Evolutionary conservation across 2,888 invertebrate genomes (phyloP).

Genomic region (Diplazon laetatorius): DNA sequence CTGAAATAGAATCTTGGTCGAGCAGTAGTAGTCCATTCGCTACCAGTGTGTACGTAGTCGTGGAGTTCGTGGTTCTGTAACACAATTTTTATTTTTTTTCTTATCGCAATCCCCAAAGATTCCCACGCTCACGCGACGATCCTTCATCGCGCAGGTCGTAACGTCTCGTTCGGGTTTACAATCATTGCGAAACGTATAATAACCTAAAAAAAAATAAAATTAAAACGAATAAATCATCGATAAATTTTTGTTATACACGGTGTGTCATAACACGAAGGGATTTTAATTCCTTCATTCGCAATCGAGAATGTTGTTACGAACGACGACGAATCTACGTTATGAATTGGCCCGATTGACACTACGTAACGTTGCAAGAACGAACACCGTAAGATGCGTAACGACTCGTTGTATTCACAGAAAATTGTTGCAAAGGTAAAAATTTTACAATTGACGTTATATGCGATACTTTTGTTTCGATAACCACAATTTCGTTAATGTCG

Average conservation of each 20-base stretch:
- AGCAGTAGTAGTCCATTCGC: conserved; percentile 50
- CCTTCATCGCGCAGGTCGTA: conserved; percentile 55
- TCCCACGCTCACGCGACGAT: conserved; percentile 7
- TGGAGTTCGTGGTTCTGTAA: conserved; percentile 32
- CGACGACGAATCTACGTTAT: conserved; percentile 87
- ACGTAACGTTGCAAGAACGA: conserved; percentile 85
- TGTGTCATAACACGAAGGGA: conserved; percentile 13
- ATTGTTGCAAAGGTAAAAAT: conserved; percentile 85
- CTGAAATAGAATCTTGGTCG: conserved; percentile 67
- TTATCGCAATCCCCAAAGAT: too few relatives aligned
- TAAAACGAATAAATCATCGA: background rate
- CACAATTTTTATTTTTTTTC: conserved; percentile 13
- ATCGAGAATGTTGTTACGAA: conserved; percentile 86
- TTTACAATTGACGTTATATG: background rate
- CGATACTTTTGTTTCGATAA: background rate
- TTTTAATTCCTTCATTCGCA: conserved; percentile 8
- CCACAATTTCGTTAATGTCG: too few relatives aligned
- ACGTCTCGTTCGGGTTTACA: conserved; percentile 19
- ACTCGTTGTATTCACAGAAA: conserved; percentile 86
- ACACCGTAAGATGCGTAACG: conserved; percentile 85
- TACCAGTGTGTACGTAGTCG: conserved; percentile 40
- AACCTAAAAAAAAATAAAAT: conserved; percentile 16
- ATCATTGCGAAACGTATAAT: background rate
- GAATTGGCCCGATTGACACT: conserved; percentile 87
- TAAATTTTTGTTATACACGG: background rate